Percentiles rank a stretch among this genome's conserved stretches.
Evolutionary conservation across 2,797 vertebrate species (phyloP).

Genomic region (Sternarchorhynchus goeldii): DNA sequence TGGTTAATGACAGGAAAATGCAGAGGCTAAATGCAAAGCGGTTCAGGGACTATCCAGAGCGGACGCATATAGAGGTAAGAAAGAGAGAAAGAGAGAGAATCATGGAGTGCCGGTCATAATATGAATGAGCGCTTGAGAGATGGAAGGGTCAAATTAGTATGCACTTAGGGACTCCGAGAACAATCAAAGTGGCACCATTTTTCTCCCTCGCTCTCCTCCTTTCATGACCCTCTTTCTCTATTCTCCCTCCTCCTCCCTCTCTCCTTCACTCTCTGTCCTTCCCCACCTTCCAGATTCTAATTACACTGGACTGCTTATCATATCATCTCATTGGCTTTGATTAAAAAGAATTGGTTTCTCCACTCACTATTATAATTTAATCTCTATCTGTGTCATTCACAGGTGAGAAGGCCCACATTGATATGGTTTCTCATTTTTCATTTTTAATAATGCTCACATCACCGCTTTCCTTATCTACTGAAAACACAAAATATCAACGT

Average conservation of each 20-base stretch:
- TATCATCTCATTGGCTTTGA: constrained; percentile 47
- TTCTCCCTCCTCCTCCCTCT: background rate
- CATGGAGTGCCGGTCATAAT: no score
- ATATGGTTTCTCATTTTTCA: constrained; percentile 37
- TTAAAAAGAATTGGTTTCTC: constrained; percentile 43
- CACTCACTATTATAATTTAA: constrained; percentile 31
- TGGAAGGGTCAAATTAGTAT: constrained; percentile 44
- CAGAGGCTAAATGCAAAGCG: no score
- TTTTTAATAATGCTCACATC: constrained; percentile 37
- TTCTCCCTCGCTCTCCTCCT: constrained; percentile 22
- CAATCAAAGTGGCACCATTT: constrained; percentile 46
- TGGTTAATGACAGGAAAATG: no score
- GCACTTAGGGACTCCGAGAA: constrained; percentile 26
- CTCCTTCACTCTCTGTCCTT: background rate
- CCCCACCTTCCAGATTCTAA: constrained; percentile 35
- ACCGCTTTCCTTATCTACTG: constrained; percentile 5
- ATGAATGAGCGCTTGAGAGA: background rate
- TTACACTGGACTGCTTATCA: constrained; percentile 46
- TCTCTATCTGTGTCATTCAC: constrained; percentile 35
- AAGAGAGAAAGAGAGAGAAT: no score
- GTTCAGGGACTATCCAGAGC: no score
- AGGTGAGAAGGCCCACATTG: constrained; percentile 29
- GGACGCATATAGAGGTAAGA: no score
- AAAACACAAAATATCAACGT: constrained; percentile 34
- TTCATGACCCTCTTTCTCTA: constrained; percentile 34